Evolutionary conservation across 2,888 invertebrate genomes (phyloP), one percentile per base, ranked within the genome.

Genomic region (Acleris emargana): DNA sequence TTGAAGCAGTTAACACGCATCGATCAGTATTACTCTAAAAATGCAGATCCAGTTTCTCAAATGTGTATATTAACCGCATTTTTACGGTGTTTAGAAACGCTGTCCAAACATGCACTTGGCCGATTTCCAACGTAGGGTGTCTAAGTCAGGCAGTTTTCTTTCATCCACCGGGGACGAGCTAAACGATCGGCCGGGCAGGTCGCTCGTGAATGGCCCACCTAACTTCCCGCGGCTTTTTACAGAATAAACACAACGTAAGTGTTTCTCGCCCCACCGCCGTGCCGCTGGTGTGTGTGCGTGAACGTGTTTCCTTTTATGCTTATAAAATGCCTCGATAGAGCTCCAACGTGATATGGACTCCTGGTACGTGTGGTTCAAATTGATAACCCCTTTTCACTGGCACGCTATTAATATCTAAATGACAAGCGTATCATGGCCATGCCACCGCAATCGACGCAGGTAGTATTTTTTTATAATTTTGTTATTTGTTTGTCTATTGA

Each of bases 221-320:
- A 54, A 62, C 58, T 51, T 60, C 60, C 49, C 67, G 53, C 63
- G 62, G 69, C 69, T 70, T 68, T 70, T 67, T 68, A 64, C 67
- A 68, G 62, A 68, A 57, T 67, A 72, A 72, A 72, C 68, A 72
- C 61, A 38, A 67, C 53, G 58, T 70, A 67, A 72, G 70, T 70
- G 67, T 68, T 67, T 52, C 54, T 20, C 64, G 47, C 58, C 57
- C 38, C 38, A 1, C 38, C 45, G 47, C 63, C 22, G n/a, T 17
- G 58, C 57, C 22, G 52, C 43, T 43, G 25, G 25, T 25, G 25
- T 25, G 25, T 25, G 25, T 25, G 25, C 18, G 42, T 52, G 38
- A 38, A 45, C 58, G 38, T 64, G 58, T 54, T 54, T 47, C 25
- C 61, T 55, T 59, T 64, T 50, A 59, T 50, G 22, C 20, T 47